These are phyloP conservation scores for Sylvia atricapilla DNA, from an alignment of 2,113 vertebrate species.

Conservation along the genomic window DNA sequence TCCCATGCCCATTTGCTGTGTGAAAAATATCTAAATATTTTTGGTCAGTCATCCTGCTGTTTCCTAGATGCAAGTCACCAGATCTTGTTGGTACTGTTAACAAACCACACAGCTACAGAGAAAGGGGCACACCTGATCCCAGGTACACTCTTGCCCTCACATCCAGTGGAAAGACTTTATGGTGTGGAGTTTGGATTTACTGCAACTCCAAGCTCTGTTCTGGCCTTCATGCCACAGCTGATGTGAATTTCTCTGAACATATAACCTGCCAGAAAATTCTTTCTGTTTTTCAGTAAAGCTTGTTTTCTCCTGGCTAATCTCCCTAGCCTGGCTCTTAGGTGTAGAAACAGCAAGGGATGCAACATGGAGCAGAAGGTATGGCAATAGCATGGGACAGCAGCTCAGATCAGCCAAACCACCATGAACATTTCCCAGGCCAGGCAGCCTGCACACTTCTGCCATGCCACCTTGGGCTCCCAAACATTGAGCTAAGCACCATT, in stretches of 20 bases:
- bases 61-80: not conserved
- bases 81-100: not conserved
- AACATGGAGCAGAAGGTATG: not conserved
- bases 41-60: not conserved
- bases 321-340: not conserved
- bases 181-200: not conserved
- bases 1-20: not conserved
- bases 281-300: not conserved
- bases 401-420: not conserved
- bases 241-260: not conserved
- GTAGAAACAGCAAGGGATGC: not conserved
- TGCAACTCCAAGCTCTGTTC: not conserved
- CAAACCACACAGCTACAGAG: not conserved
- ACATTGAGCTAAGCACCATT: not conserved
- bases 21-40: not conserved
- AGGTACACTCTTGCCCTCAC: not conserved
- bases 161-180: accelerated
- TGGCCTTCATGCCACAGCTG: not conserved
- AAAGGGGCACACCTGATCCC: not conserved
- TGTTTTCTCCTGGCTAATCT: not conserved
- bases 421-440: not conserved
- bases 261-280: not conserved
- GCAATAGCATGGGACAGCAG: not conserved
- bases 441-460: not conserved
- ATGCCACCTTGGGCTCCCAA: not conserved